These are phyloP conservation scores for Coronaproctus castanopsis DNA, from an alignment of 2,888 invertebrate species.

Conservation along the genomic window DNA sequence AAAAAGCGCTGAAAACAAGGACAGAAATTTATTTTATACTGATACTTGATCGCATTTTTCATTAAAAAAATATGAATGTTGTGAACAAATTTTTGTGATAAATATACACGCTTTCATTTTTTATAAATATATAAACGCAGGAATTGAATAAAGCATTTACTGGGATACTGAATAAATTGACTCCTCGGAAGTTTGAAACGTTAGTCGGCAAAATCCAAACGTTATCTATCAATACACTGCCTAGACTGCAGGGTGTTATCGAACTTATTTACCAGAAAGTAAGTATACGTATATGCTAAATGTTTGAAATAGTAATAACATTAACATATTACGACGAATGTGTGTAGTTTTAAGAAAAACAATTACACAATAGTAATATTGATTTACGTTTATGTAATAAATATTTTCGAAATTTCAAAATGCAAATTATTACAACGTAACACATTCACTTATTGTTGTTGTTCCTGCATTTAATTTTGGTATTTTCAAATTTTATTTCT, in stretches of 20 bases:
- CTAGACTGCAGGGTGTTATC: constrained; percentile 62
- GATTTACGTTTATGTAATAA: no score
- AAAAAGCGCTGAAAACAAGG: background rate
- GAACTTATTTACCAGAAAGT: constrained; percentile 82
- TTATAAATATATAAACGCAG: no score
- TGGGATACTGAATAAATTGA: constrained; percentile 79
- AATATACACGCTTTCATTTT: background rate
- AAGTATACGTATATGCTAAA: no score
- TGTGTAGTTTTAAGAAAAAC: no score
- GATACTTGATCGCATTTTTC: background rate
- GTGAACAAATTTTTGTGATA: background rate
- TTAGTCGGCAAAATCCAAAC: constrained; percentile 54
- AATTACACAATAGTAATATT: no score
- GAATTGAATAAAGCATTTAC: constrained; percentile 61
- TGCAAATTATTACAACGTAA: no score
- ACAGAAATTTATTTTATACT: background rate
- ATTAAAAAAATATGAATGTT: background rate
- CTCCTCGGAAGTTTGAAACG: constrained; percentile 79
- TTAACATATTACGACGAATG: no score
- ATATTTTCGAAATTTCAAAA: no score
- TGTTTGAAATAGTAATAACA: no score
- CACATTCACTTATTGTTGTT: no score
- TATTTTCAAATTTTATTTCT: no score
- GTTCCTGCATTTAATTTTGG: no score
- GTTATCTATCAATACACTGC: constrained; percentile 56